Evolutionary conservation across 2,113 vertebrate species (phyloP).

Genomic region (Tautogolabrus adspersus): DNA sequence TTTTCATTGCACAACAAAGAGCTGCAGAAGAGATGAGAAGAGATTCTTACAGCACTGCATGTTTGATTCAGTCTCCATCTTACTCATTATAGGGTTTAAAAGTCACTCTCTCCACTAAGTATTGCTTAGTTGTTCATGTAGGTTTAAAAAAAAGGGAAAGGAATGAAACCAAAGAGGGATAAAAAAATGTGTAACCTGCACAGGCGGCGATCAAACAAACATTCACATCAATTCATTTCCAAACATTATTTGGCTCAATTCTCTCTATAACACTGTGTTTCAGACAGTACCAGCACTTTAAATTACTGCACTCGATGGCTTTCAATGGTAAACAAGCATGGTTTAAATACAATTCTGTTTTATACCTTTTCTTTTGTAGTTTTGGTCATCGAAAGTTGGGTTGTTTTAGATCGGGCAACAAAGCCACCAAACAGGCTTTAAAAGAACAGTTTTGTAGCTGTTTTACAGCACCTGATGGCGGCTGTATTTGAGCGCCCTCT

Average conservation of each 20-base stretch:
- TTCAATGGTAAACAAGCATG: slow-evolving; percentile 26
- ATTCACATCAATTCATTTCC: neutral
- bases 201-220: neutral
- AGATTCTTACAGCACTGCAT: neutral
- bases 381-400: slow-evolving; percentile 24
- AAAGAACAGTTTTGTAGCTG: neutral
- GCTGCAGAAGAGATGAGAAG: neutral
- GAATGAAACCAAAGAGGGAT: neutral
- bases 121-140: slow-evolving; percentile 67
- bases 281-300: slow-evolving; percentile 5
- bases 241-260: neutral
- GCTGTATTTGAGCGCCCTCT: neutral
- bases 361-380: slow-evolving; percentile 10
- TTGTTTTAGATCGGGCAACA: neutral
- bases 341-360: slow-evolving; percentile 6
- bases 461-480: slow-evolving; percentile 5
- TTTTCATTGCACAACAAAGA: too few relatives aligned
- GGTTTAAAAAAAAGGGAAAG: slow-evolving; percentile 40
- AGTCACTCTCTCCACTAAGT: slow-evolving; percentile 20
- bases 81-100: too few relatives aligned
- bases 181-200: neutral
- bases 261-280: neutral
- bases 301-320: slow-evolving; percentile 24
- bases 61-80: neutral
- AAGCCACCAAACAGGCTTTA: neutral